phyloP scores from a whole-genome alignment of 2,888 invertebrate genomes.

The Caradrina clavipalpis region DNA sequence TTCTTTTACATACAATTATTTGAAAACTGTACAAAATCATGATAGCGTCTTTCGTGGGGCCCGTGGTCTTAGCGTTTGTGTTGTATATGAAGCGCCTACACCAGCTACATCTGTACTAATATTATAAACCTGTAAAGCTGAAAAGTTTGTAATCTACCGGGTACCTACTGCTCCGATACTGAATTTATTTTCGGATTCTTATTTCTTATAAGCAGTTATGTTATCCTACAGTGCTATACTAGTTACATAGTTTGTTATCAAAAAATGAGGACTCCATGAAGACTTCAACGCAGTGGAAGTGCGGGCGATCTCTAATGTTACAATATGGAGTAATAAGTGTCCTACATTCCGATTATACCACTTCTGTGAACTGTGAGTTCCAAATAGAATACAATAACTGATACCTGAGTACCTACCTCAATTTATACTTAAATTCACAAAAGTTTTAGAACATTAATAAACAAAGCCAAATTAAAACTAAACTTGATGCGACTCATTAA shows the following conservation, averaged over 20 bases:
- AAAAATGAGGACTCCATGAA: too few species aligned
- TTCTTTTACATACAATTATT: neutral
- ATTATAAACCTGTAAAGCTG: too few species aligned
- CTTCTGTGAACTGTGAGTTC: neutral
- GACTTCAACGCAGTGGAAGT: too few species aligned
- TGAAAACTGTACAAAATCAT: neutral
- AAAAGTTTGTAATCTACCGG: too few species aligned
- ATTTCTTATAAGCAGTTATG: too few species aligned
- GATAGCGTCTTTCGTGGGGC: neutral
- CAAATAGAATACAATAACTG: neutral
- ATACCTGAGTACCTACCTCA: neutral
- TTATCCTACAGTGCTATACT: too few species aligned
- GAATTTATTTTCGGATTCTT: too few species aligned
- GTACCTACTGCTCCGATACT: too few species aligned
- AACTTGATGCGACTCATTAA: conserved; percentile 27
- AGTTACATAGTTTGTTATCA: too few species aligned
- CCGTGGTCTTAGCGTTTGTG: neutral
- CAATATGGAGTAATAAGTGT: neutral
- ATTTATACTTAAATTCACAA: conserved; percentile 5
- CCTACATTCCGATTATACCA: neutral
- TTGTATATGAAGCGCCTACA: conserved; percentile 1
- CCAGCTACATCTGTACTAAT: neutral
- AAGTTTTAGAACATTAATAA: conserved; percentile 9
- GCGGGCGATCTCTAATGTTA: too few species aligned
- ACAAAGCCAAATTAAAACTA: conserved; percentile 39